A percentile compares a stretch with the other conserved stretches of the same genome.
These are phyloP conservation scores for Merodon equestris DNA, from an alignment of 2,888 invertebrate genomes.

Conservation along the genomic window DNA sequence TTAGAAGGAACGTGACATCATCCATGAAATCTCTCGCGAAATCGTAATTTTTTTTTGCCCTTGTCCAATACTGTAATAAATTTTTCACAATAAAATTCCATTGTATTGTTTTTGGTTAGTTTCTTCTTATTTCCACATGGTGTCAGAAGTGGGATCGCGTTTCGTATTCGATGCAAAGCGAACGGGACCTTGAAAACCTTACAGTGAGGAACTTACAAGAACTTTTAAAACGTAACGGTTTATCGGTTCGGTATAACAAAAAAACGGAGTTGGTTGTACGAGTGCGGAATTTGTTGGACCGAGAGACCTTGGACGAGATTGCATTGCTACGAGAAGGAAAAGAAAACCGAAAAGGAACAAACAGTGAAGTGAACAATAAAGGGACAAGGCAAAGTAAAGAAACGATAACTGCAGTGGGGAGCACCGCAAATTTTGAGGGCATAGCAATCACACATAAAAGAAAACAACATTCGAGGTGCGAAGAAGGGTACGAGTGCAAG, in stretches of 20 bases:
- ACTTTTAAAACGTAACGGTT: slow-evolving; percentile 17
- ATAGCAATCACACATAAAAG: background rate
- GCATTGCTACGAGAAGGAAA: background rate
- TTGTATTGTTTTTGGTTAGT: no score
- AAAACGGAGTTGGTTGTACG: slow-evolving; percentile 7
- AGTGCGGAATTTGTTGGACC: slow-evolving; percentile 22
- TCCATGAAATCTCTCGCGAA: no score
- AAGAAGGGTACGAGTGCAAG: background rate
- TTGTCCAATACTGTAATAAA: no score
- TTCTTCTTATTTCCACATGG: slow-evolving; percentile 20
- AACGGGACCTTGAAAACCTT: slow-evolving; percentile 19
- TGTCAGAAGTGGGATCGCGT: slow-evolving; percentile 18
- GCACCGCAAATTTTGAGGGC: no score
- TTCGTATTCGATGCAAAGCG: slow-evolving; percentile 3
- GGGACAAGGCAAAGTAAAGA: background rate
- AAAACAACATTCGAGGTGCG: background rate
- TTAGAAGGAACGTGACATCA: no score
- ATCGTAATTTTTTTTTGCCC: no score
- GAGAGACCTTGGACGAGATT: background rate
- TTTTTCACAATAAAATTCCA: no score
- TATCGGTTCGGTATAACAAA: slow-evolving; percentile 18
- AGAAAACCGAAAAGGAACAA: background rate
- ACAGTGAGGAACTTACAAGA: slow-evolving; percentile 25
- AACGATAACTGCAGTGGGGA: background rate
- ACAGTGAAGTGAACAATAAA: background rate